Percentiles rank a stretch among this genome's conserved stretches.
These are phyloP conservation scores for Eptesicus fuscus DNA, from an alignment of 2,113 vertebrate species.

Conservation along the genomic window DNA sequence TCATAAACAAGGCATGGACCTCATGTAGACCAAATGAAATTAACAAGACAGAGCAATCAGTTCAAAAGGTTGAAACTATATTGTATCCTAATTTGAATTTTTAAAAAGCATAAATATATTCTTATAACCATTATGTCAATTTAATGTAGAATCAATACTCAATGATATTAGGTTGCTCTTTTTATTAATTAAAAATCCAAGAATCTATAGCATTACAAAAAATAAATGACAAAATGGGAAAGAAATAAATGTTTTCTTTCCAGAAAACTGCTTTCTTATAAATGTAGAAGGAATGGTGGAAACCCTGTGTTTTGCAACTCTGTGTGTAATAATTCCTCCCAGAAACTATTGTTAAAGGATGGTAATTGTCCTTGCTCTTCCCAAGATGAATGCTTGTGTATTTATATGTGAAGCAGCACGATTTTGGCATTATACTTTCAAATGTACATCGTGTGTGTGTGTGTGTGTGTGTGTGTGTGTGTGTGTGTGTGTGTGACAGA, in stretches of 20 bases:
- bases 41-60: not conserved
- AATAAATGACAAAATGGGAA: not conserved
- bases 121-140: not conserved
- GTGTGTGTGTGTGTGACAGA: not conserved
- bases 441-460: rapidly evolving
- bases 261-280: not conserved
- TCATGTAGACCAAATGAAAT: not conserved
- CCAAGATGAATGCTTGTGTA: rapidly evolving
- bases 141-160: not conserved
- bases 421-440: not conserved
- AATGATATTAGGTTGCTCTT: not conserved
- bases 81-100: not conserved
- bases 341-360: not conserved
- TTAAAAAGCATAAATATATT: not conserved
- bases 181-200: not conserved
- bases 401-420: rapidly evolving
- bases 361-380: not conserved
- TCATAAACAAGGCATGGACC: not conserved
- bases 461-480: not conserved
- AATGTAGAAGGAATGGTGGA: not conserved
- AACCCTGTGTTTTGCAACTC: not conserved
- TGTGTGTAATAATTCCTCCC: not conserved
- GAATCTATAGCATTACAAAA: not conserved
- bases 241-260: not conserved
- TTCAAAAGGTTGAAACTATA: not conserved